Base-by-base conservation (phyloP, 2,797 vertebrate species). In the Podarcis siculus region DNA sequence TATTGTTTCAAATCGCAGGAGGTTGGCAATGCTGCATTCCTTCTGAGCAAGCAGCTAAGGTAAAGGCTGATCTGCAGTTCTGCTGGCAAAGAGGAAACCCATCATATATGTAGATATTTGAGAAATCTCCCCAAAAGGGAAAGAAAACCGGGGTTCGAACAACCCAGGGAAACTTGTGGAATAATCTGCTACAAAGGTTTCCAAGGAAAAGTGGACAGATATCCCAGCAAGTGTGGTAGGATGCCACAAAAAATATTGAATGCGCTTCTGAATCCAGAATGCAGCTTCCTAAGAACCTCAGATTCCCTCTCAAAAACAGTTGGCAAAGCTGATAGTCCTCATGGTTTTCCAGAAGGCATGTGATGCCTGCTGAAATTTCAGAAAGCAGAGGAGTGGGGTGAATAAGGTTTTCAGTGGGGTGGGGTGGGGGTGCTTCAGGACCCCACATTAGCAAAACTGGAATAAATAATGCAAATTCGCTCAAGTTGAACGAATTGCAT, bases 61-160 rank as follows among this genome's bases (percentile, higher is more conserved):
- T 39, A 79, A 89, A 92, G 49, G 69, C 83, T 82, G 23, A 66
- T 77, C 42, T 15, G n/a, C 10, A 17, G 61, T 49, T 85, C 86
- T 92, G 77, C 88, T 78, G 88, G 64, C 72, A 25, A 8, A 55
- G n/a, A 77, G 27, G 25, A 87, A 76, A 27, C 27, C 81, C 42
- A 35, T 8, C 73, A 23, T 76, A 82, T 30, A 69, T 27, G 37
- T 45, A 67, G 12, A 69, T 35, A 87, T 55, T 78, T 83, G 6
- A 83, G 30, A 30, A 17, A n/a, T 13, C 30, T 71, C 66, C 61
- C 6, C 8, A 1, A 69, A 45, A 21, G 32, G 35, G 64, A 49
- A 71, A 72, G 21, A 30, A 86, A 45, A 64, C 49, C 3, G 3
- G 8, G 6, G 9, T 69, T n/a, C n/a, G n/a, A 76, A 42, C 8